A percentile compares a stretch with the other conserved stretches of the same genome.
Evolutionary conservation across 2,797 vertebrate genomes (phyloP).

Genomic region (Sciurus carolinensis): DNA sequence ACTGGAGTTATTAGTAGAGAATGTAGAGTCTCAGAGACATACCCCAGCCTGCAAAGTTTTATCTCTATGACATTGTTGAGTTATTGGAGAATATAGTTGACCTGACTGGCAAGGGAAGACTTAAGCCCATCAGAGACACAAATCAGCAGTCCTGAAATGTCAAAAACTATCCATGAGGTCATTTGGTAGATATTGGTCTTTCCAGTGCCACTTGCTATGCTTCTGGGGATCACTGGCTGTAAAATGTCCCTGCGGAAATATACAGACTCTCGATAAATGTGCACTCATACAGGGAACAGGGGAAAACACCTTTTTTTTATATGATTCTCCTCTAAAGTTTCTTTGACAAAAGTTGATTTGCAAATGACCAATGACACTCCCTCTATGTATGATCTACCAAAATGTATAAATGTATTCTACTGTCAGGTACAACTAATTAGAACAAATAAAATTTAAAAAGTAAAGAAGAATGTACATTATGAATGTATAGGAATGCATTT

Average conservation of each 20-base stretch:
- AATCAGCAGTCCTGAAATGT: neutral
- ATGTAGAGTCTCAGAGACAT: neutral
- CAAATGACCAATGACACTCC: too few relatives aligned
- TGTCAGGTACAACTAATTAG: too few relatives aligned
- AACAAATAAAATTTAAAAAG: too few relatives aligned
- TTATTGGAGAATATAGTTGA: too few relatives aligned
- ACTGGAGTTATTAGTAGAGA: neutral
- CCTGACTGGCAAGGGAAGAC: neutral
- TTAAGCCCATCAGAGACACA: neutral
- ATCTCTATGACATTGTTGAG: neutral
- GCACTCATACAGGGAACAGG: neutral
- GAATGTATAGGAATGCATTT: too few relatives aligned
- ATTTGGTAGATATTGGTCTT: fast-evolving
- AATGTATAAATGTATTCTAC: too few relatives aligned
- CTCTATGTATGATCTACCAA: too few relatives aligned
- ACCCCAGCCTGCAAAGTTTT: neutral
- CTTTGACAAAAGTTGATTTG: neutral
- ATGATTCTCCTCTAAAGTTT: too few relatives aligned
- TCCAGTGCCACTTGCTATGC: fast-evolving
- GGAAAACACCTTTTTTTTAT: neutral
- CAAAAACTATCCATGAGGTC: fast-evolving
- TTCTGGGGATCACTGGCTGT: fast-evolving
- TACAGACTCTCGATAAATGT: fast-evolving
- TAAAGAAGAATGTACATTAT: too few relatives aligned
- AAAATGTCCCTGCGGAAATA: neutral